These are phyloP conservation scores for Elgaria multicarinata DNA, from an alignment of 2,113 vertebrate species.

Conservation along the genomic window DNA sequence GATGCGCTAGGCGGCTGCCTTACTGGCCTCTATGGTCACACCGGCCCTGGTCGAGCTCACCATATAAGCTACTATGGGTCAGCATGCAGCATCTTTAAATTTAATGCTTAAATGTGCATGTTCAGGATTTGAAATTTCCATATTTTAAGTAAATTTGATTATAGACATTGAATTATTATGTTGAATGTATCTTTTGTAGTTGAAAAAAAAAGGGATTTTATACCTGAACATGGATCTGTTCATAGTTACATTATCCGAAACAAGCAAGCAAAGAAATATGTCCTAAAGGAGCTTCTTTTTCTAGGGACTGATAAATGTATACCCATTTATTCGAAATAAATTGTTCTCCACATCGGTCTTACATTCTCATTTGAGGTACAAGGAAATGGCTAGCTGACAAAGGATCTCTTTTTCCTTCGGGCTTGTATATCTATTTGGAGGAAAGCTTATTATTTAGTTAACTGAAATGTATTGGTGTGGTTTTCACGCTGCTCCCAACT, in stretches of 20 bases:
- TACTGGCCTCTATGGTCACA: too few relatives aligned
- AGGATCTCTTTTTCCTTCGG: background rate
- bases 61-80: background rate
- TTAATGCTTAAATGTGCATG: background rate
- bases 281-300: background rate
- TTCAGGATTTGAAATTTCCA: background rate
- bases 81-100: background rate
- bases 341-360: background rate
- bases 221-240: background rate
- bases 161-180: background rate
- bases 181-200: background rate
- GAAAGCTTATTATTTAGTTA: background rate
- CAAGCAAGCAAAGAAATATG: background rate
- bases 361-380: too few relatives aligned
- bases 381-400: background rate
- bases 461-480: background rate
- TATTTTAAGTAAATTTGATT: background rate
- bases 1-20: too few relatives aligned
- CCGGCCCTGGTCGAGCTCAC: too few relatives aligned
- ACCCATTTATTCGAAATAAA: background rate
- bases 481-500: background rate
- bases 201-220: background rate
- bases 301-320: background rate
- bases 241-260: background rate
- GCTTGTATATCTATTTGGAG: background rate